A percentile compares a stretch with the other conserved stretches of the same genome.
These are phyloP conservation scores for Listrodromus nycthemerus DNA, from an alignment of 2,888 invertebrate species.

Conservation along the genomic window DNA sequence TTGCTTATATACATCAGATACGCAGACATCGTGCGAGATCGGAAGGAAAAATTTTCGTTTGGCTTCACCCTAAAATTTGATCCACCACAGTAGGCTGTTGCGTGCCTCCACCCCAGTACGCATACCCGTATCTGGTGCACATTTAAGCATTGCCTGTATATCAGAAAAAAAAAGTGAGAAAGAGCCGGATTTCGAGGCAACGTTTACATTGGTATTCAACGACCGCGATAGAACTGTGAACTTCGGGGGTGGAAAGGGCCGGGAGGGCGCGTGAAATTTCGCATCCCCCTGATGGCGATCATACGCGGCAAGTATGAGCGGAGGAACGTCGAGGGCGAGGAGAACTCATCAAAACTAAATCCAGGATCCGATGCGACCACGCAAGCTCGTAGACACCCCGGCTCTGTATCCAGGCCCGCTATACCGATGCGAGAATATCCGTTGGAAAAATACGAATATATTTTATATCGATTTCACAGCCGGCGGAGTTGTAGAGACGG, in stretches of 20 bases:
- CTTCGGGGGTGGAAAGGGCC: slow-evolving; percentile 67
- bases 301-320: slow-evolving; percentile 27
- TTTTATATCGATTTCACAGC: slow-evolving; percentile 72
- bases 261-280: slow-evolving; percentile 28
- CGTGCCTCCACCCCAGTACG: slow-evolving; percentile 8
- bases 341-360: slow-evolving; percentile 82
- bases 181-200: slow-evolving; percentile 68
- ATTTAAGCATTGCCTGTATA: slow-evolving; percentile 49
- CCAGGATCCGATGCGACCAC: slow-evolving; percentile 73
- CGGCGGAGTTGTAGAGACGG: neutral
- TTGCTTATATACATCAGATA: too few relatives aligned
- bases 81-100: neutral
- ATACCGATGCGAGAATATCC: slow-evolving; percentile 70
- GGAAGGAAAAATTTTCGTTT: neutral
- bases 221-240: slow-evolving; percentile 79
- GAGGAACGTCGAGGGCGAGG: slow-evolving; percentile 40
- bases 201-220: slow-evolving; percentile 82
- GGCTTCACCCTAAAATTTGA: neutral
- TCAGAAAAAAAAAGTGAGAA: slow-evolving; percentile 35
- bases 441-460: slow-evolving; percentile 81
- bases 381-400: slow-evolving; percentile 46
- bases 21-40: too few relatives aligned
- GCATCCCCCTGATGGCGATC: slow-evolving; percentile 13
- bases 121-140: slow-evolving; percentile 37
- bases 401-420: slow-evolving; percentile 18